Percentiles rank a stretch among this genome's conserved stretches.
These are phyloP conservation scores for Elegia similella DNA, from an alignment of 2,888 invertebrate species.

Conservation along the genomic window DNA sequence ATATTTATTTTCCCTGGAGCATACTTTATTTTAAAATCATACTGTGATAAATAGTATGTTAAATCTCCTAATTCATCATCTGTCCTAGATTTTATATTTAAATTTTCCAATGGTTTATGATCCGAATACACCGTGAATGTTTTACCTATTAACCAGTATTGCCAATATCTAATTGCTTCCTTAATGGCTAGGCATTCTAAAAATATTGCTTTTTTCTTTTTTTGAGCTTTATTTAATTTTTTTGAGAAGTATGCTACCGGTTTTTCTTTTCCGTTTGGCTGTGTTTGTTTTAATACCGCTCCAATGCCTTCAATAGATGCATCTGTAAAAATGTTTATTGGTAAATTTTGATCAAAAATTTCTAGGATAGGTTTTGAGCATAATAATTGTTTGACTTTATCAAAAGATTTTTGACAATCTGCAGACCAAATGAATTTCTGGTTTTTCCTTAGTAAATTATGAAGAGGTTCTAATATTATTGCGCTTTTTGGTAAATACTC, in stretches of 20 bases:
- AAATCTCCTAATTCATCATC: slow-evolving; percentile 3
- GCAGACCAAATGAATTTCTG: slow-evolving; percentile 19
- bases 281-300: too few relatives aligned
- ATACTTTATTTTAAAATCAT: slow-evolving; percentile 3
- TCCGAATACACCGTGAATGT: slow-evolving; percentile 25
- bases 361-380: slow-evolving; percentile 26
- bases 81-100: slow-evolving; percentile 22
- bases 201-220: slow-evolving; percentile 27
- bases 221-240: slow-evolving; percentile 26
- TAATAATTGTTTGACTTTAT: slow-evolving; percentile 23
- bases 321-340: slow-evolving; percentile 33
- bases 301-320: slow-evolving; percentile 29
- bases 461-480: slow-evolving; percentile 17
- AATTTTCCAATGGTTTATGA: slow-evolving; percentile 26
- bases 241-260: slow-evolving; percentile 28
- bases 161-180: slow-evolving; percentile 29
- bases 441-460: slow-evolving; percentile 16
- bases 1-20: neutral
- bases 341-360: slow-evolving; percentile 30
- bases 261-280: slow-evolving; percentile 27
- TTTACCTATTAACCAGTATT: slow-evolving; percentile 25
- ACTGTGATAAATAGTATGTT: neutral
- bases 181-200: slow-evolving; percentile 29
- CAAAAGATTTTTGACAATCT: slow-evolving; percentile 26
- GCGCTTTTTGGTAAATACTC: too few relatives aligned